Percentiles rank a stretch among this genome's conserved stretches.
Evolutionary conservation across 2,797 vertebrate genomes (phyloP).

Genomic region (Paedocypris micromegethes): DNA sequence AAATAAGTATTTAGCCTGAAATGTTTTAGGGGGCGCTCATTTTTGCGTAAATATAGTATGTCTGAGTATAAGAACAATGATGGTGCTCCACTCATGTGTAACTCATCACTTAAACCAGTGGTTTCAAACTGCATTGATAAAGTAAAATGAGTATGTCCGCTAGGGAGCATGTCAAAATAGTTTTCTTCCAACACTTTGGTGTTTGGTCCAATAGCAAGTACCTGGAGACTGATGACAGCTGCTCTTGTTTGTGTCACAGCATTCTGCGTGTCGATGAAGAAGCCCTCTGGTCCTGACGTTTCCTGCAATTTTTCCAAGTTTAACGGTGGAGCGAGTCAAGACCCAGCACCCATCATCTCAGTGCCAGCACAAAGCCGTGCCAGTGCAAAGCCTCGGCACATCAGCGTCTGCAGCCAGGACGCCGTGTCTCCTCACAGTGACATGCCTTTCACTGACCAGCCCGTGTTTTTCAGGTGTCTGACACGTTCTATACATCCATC

Average conservation of each 20-base stretch:
- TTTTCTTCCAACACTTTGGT: no score
- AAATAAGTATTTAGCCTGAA: no score
- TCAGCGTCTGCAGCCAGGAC: conserved; percentile 56
- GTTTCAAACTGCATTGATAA: no score
- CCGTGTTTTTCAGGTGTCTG: conserved; percentile 90
- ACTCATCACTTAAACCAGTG: no score
- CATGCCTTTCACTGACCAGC: conserved; percentile 80
- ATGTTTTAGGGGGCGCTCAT: no score
- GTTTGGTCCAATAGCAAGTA: no score
- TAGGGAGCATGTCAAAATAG: no score
- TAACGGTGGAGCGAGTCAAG: conserved; percentile 64
- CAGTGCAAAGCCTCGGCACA: conserved; percentile 62
- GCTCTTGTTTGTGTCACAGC: conserved; percentile 35
- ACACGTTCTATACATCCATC: neutral
- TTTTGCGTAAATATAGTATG: no score
- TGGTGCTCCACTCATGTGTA: no score
- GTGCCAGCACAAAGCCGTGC: conserved; percentile 77
- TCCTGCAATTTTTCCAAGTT: conserved; percentile 87
- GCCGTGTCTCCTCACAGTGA: conserved; percentile 56
- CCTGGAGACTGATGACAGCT: no score
- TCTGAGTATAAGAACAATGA: no score
- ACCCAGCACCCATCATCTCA: conserved; percentile 85
- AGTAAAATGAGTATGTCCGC: no score
- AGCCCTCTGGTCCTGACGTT: conserved; percentile 79
- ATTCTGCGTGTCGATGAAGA: conserved; percentile 74